Percentiles rank a stretch among this genome's conserved stretches.
These are phyloP conservation scores for Dryoscopus gambensis DNA, from an alignment of 2,113 vertebrate species.

Conservation along the genomic window DNA sequence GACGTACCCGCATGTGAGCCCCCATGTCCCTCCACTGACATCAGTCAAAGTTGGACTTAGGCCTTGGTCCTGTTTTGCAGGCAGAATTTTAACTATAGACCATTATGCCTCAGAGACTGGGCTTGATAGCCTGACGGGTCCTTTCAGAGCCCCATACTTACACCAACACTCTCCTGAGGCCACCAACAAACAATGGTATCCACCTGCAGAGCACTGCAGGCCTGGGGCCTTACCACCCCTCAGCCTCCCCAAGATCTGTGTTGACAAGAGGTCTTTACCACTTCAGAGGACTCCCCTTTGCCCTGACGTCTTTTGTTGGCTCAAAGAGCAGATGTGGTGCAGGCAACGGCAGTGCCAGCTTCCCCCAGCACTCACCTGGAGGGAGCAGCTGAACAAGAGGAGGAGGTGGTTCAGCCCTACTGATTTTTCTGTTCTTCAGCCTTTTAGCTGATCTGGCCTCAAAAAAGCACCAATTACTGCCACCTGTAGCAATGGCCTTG, in stretches of 20 bases:
- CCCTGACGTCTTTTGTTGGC: background rate
- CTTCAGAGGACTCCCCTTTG: conserved; percentile 23
- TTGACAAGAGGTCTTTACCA: background rate
- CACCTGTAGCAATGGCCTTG: conserved; percentile 57
- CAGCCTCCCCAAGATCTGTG: background rate
- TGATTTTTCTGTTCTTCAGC: conserved; percentile 24
- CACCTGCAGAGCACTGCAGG: background rate
- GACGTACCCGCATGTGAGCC: background rate
- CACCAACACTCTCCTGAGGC: background rate
- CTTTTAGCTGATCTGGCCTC: conserved; percentile 16
- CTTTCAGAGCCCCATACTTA: background rate
- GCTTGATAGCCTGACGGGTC: background rate
- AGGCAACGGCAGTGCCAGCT: background rate
- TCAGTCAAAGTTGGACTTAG: background rate
- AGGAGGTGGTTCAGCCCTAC: conserved; percentile 29
- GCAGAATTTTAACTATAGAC: background rate
- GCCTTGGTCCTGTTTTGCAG: background rate
- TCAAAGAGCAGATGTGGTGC: conserved; percentile 23
- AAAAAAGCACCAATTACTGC: conserved; percentile 57
- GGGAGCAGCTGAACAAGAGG: conserved; percentile 22
- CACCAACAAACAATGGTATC: background rate
- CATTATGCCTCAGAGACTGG: accelerated
- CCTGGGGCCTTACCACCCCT: background rate
- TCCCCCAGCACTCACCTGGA: conserved; percentile 17
- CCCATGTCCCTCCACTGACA: background rate